Evolutionary conservation across 2,888 invertebrate genomes (phyloP), one percentile per base, ranked within the genome.

Genomic region (Cephus nigrinus): DNA sequence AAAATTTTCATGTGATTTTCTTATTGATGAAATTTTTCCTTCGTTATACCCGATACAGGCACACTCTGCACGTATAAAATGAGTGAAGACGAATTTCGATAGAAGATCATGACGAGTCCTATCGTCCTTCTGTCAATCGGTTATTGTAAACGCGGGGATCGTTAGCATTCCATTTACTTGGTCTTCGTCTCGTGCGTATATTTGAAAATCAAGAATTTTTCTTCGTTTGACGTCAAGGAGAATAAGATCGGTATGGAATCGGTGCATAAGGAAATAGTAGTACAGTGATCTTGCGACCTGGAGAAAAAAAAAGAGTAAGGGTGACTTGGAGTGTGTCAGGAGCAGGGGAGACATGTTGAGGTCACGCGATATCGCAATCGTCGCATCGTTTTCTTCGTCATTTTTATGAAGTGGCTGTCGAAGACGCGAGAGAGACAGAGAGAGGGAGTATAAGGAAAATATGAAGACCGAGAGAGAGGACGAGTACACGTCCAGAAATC

Each of bases 201-300:
- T 15, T 15, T 40, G 5, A 5, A 5, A 15, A 1, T 40, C 15
- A 5, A 40, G 5, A 2, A 40, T 15, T 40, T 15, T 40, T 15
- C 15, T 40, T 15, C 4, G 1, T 2, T 2, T 1, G 4, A 40
- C 40, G 40, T 40, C 5, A 5, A 15, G 40, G 40, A 15, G 4
- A 15, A 1, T 4, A 40, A 15, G 15, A 40, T 40, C 15, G 40
- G 15, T 9, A 2, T 15, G 40, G 1, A 55, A 5, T 40, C 40
- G 23, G 40, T 23, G 0, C 9, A 55, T 9, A 55, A 5, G 55
- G 5, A 9, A 55, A 23, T 0, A 55, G 9, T 9, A 35, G 12
- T 12, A 9, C 23, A 0, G 0, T 2, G 55, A 15, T 55, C 23
- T 9, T 9, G 0, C 9, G 9, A 0, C 23, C 2, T 1, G 23